Conservation (phyloP, 92 coral and sea anemone species). For the Epizoanthus fatuus region DNA sequence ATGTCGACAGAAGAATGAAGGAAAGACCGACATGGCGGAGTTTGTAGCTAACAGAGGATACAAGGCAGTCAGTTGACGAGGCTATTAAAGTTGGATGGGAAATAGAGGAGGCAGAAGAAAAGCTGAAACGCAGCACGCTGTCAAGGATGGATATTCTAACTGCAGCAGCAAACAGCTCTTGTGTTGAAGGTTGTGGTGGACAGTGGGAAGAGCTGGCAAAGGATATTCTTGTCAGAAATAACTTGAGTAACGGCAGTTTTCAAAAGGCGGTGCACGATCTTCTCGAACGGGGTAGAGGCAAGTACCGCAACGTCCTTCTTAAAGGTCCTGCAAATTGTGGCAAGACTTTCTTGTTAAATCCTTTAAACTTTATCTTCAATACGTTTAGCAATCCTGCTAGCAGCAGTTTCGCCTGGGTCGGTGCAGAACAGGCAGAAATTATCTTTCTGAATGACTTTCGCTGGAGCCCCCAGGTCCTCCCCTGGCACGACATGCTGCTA, state of each 20-base stretch:
- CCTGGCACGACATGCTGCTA: too few relatives aligned
- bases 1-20: conserved; percentile 19
- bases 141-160: conserved; percentile 27
- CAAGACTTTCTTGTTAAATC: conserved; percentile 64
- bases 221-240: background rate
- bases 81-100: conserved; percentile 51
- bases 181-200: conserved; percentile 30
- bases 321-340: conserved; percentile 62
- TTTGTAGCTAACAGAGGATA: conserved; percentile 51
- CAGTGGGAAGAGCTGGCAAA: conserved; percentile 16
- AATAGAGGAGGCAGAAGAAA: conserved; percentile 16
- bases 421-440: conserved; percentile 17
- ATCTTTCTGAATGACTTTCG: too few relatives aligned
- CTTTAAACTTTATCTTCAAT: conserved; percentile 31
- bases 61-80: conserved; percentile 44
- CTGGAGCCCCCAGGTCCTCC: background rate
- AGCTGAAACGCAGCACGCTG: background rate
- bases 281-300: too few relatives aligned
- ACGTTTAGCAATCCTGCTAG: conserved; percentile 63
- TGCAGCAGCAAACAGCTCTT: background rate
- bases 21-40: conserved; percentile 45
- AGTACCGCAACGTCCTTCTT: conserved; percentile 50
- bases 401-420: conserved; percentile 63
- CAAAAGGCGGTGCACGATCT: conserved; percentile 55
- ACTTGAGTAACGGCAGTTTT: background rate